These are phyloP conservation scores for Lepidothrix coronata DNA, from an alignment of 2,113 vertebrate species.

Conservation along the genomic window DNA sequence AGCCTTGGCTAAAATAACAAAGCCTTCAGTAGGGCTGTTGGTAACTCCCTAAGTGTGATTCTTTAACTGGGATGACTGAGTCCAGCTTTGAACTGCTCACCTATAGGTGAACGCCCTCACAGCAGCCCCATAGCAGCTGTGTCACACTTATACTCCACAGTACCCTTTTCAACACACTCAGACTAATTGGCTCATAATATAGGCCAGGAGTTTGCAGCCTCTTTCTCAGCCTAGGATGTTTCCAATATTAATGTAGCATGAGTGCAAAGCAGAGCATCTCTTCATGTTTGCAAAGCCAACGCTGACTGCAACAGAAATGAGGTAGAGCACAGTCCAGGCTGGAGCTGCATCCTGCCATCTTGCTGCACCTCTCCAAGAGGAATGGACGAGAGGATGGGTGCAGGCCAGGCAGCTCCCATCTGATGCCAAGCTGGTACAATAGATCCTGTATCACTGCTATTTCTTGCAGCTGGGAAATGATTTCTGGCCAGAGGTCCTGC, in stretches of 20 bases:
- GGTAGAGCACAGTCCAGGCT: fast-evolving
- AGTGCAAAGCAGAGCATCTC: background rate
- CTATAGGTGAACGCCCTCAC: background rate
- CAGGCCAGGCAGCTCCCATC: background rate
- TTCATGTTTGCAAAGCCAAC: background rate
- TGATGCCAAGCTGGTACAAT: background rate
- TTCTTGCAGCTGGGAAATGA: background rate
- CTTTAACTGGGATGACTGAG: background rate
- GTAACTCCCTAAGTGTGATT: background rate
- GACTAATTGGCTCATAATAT: background rate
- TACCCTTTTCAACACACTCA: background rate
- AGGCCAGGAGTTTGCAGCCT: background rate
- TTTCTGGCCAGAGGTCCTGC: background rate
- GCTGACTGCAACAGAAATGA: background rate
- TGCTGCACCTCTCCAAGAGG: background rate
- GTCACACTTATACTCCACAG: background rate
- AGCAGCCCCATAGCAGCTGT: background rate
- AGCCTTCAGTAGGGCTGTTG: background rate
- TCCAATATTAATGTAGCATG: background rate
- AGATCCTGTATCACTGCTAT: background rate
- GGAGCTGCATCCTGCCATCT: fast-evolving
- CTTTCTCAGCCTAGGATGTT: background rate
- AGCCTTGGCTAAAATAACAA: background rate
- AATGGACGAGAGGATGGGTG: fast-evolving
- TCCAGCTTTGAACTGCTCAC: background rate